Evolutionary conservation across 2,888 invertebrate species (phyloP), one percentile per base, ranked within the genome.

Genomic region (Ophonus ardosiacus): DNA sequence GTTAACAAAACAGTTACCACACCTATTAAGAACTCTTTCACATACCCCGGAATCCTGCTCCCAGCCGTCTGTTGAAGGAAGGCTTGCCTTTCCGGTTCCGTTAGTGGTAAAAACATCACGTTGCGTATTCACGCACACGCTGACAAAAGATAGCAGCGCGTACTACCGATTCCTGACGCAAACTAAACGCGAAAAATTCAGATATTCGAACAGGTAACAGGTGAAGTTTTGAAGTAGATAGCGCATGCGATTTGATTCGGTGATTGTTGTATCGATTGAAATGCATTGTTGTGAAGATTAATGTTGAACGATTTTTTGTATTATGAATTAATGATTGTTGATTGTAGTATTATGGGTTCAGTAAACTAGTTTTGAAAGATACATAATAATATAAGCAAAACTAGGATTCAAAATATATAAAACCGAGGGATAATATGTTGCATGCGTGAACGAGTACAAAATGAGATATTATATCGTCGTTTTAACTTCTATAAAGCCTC

Each of bases 21-120:
- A 51, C 43, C 43, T 13, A 51, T 2, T 31, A 6, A 31, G 6
- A 31, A 31, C 31, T 31, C 31, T 10, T 65, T 31, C n/a, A 91
- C 93, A 93, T 91, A 95, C 95, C 95, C 95, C 6, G 95, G 95
- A 88, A 95, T 93, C 89, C 94, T 94, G 85, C 93, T 93, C 88
- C 93, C 93, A 90, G 93, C 93, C 71, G 93, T 93, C 89, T 93
- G 93, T 83, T 92, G 92, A 87, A 93, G 92, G 90, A 94, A 94
- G 88, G 91, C 92, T 88, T 93, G 93, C 89, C 92, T 92, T 90
- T 95, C 94, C 88, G 93, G 93, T 88, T 93, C 92, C 87, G 92
- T 93, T 59, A 94, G 92, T 88, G 94, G 93, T 88, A 94, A 93
- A 92, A 94, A 94, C 92, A 94, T 94, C 90, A 40, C 31, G 13